phyloP scores from a whole-genome alignment of 2,113 vertebrate genomes.

The Channa maculata region DNA sequence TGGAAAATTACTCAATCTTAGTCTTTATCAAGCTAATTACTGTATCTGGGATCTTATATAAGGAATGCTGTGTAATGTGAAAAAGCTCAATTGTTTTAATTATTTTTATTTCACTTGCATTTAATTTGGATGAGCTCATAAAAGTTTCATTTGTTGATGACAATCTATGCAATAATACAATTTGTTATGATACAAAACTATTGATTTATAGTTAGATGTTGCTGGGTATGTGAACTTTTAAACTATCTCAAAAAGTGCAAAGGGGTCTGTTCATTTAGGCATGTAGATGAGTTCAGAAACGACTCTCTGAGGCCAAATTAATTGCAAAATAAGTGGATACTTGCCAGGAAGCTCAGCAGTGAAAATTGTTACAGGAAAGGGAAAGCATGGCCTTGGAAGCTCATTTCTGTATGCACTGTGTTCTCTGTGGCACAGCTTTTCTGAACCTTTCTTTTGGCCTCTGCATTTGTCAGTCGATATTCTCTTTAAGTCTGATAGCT shows the following conservation, averaged over 20 bases:
- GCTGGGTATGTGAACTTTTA: conserved; percentile 41
- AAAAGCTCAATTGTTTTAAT: neutral
- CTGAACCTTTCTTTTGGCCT: conserved; percentile 51
- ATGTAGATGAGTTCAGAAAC: conserved; percentile 73
- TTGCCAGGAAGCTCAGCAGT: conserved; percentile 76
- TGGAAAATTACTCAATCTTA: conserved; percentile 15
- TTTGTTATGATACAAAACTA: conserved; percentile 23
- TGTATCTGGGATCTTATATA: neutral
- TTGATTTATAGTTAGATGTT: conserved; percentile 52
- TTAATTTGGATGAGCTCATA: conserved; percentile 2
- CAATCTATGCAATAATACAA: conserved; percentile 20
- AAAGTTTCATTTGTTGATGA: conserved; percentile 17
- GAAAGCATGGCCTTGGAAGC: conserved; percentile 60
- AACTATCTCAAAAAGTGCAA: conserved; percentile 63
- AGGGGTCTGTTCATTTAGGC: conserved; percentile 69
- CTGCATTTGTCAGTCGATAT: conserved; percentile 56
- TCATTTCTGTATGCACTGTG: conserved; percentile 47
- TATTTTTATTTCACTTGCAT: conserved; percentile 13
- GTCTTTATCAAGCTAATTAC: neutral
- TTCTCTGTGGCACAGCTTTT: conserved; percentile 53
- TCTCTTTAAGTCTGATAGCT: conserved; percentile 39
- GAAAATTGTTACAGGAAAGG: conserved; percentile 67
- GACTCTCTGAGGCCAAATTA: conserved; percentile 78
- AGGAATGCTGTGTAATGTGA: neutral
- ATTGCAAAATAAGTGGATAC: conserved; percentile 78